Evolutionary conservation across 2,888 invertebrate genomes (phyloP), one percentile per base, ranked within the genome.

Genomic region (Lasius fuliginosus): DNA sequence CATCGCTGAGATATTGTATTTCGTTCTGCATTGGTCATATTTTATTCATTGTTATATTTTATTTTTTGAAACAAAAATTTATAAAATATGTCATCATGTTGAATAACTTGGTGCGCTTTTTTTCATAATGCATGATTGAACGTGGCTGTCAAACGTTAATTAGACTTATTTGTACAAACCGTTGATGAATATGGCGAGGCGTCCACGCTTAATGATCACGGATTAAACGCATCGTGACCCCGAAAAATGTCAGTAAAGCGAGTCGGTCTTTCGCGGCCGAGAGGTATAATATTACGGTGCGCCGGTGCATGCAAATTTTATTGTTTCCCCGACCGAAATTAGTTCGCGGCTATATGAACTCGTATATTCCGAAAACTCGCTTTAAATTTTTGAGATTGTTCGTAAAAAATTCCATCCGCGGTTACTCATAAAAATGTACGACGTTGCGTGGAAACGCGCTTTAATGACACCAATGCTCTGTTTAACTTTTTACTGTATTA

Each of bases 361-460:
- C 83, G 58, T 83, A 71, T 71, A 73, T 71, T 67, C 79, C 76
- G 65, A 75, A 74, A 85, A 84, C 74, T 75, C 84, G 79, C 60
- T 84, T 85, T 84, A 85, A 85, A 85, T 85, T 74, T 85, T 85
- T 85, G 73, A 79, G 64, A 64, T 65, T 60, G 84, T 69, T 68
- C 75, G 69, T 75, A 76, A 69, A 75, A 85, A 84, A 71, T 73
- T 73, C 73, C 73, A 73, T 58, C 65, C 36, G 58, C 42, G 53
- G 53, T 42, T 69, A 53, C 46, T 82, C 79, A 79, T 79, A 74
- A 79, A 79, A 79, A 79, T 79, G 79, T 74, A 79, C 79, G 75
- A 30, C 79, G 58, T 74, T 74, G 79, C 75, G 79, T 60, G 58
- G 58, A 79, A 79, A 74, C 79, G 56, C 77, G 46, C 49, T 79